Percentiles rank a stretch among this genome's conserved stretches.
These are phyloP conservation scores for Perccottus glenii DNA, from an alignment of 2,113 vertebrate genomes.

Conservation along the genomic window DNA sequence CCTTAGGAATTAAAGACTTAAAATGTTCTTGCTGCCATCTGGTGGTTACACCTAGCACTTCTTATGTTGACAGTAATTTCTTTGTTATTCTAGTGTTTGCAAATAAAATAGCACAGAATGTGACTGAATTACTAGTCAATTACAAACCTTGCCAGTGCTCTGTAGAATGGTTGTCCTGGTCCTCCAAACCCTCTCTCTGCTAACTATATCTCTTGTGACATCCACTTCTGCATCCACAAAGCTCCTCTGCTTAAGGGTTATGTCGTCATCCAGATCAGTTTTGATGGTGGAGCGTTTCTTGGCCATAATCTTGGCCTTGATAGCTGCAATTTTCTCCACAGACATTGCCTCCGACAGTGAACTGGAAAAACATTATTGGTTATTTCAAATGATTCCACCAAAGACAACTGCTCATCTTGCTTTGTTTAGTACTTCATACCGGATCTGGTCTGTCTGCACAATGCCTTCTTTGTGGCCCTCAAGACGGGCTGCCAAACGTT, in stretches of 20 bases:
- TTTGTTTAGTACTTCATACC: conserved; percentile 73
- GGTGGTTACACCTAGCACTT: conserved; percentile 13
- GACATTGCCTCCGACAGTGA: conserved; percentile 99
- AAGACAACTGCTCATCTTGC: neutral
- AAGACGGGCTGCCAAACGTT: conserved; percentile 97
- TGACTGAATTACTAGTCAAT: no score
- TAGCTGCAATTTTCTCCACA: conserved; percentile 99
- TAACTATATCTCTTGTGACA: conserved; percentile 97
- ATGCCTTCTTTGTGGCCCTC: conserved; percentile 98
- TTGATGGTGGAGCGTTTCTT: conserved; percentile 99
- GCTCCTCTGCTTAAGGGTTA: conserved; percentile 96
- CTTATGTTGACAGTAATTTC: neutral
- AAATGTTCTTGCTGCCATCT: conserved; percentile 30
- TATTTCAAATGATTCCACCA: neutral
- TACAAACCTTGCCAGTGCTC: conserved; percentile 94
- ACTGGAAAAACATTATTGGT: conserved; percentile 65
- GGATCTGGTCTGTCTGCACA: conserved; percentile 97
- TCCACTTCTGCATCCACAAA: conserved; percentile 98
- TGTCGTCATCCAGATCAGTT: conserved; percentile 96
- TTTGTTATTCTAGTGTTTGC: no score
- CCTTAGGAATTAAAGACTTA: neutral
- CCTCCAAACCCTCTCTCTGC: conserved; percentile 96
- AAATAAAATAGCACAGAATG: no score
- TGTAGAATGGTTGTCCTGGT: conserved; percentile 97
- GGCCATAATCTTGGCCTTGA: conserved; percentile 99